Base-by-base conservation (phyloP, 2,113 vertebrate genomes). In the Mus spicilegus region DNA sequence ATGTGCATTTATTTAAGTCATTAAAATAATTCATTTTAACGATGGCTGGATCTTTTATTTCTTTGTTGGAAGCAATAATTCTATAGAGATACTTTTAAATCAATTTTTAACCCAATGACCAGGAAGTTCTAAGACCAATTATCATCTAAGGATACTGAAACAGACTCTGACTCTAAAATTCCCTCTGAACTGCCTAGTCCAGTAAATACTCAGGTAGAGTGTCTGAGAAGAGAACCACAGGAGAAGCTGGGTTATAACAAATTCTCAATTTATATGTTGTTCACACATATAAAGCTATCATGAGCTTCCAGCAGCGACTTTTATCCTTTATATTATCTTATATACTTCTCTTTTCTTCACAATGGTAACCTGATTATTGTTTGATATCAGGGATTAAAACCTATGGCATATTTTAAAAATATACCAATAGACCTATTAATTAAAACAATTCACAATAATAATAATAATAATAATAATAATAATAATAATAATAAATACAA, bases 1-100 rank as follows among this genome's bases (percentile, higher is more conserved):
- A 70, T 82, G 58, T 77, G 67, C 81, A 75, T 86, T 72, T 92
- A 89, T 73, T 94, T 96, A 92, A 96, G 28, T 69, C 86, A 97
- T 96, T 97, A 97, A 97, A 97, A 73, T 72, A 92, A 93, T n/a
- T 73, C 88, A 75, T 87, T 96, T 96, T 96, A 95, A 93, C 42
- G 85, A 90, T 30, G 56, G 80, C 82, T 93, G 86, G 92, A 65
- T 80, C 85, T 67, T 96, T 95, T 49, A 72, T 96, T 91, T 94
- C 26, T 96, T 75, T 85, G 20, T 80, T 80, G 26, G 42, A 65
- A 51, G 80, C 20, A 75, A 22, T 61, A 33, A 88, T 63, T 95
- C 67, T 77, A 14, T 33, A 69, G 46, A n/a, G 5, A 42, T 17
- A 89, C 33, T 90, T 95, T 93, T 49, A 96, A 93, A 73, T 76